phyloP scores from a whole-genome alignment of 2,888 invertebrate genomes.

The Trichogramma evanescens region DNA sequence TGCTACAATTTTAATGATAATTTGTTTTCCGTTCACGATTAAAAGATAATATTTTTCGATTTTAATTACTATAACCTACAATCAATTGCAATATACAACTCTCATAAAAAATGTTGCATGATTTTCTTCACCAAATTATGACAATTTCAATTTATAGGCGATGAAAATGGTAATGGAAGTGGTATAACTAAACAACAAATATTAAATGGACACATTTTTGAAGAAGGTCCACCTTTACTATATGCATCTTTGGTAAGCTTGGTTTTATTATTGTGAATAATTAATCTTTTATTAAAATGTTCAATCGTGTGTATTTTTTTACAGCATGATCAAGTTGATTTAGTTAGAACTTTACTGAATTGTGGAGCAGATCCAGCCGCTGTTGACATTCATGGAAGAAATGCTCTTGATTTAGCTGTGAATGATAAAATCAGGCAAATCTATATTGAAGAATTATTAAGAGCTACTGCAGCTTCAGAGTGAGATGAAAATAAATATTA shows the following conservation, averaged over 20 bases:
- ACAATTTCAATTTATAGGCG: slow-evolving; percentile 34
- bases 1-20: background rate
- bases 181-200: slow-evolving; percentile 47
- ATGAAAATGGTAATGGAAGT: slow-evolving; percentile 39
- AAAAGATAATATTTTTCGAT: background rate
- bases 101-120: background rate
- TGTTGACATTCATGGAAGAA: slow-evolving; percentile 52
- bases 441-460: slow-evolving; percentile 55
- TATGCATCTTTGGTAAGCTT: slow-evolving; percentile 51
- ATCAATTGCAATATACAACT: too few species aligned
- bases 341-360: slow-evolving; percentile 53
- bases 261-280: background rate
- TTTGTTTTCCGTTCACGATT: background rate
- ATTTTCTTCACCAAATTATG: background rate
- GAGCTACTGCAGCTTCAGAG: slow-evolving; percentile 58
- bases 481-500: slow-evolving; percentile 36
- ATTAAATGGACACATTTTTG: slow-evolving; percentile 47
- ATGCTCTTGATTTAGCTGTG: slow-evolving; percentile 52
- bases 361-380: slow-evolving; percentile 57
- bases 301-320: background rate
- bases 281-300: background rate
- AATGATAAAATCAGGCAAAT: slow-evolving; percentile 51
- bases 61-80: background rate
- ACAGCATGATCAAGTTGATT: slow-evolving; percentile 53
- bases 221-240: slow-evolving; percentile 53